Percentiles rank a stretch among this genome's conserved stretches.
phyloP scores from a whole-genome alignment of 2,797 vertebrate species.

The Pseudochirops corinnae region DNA sequence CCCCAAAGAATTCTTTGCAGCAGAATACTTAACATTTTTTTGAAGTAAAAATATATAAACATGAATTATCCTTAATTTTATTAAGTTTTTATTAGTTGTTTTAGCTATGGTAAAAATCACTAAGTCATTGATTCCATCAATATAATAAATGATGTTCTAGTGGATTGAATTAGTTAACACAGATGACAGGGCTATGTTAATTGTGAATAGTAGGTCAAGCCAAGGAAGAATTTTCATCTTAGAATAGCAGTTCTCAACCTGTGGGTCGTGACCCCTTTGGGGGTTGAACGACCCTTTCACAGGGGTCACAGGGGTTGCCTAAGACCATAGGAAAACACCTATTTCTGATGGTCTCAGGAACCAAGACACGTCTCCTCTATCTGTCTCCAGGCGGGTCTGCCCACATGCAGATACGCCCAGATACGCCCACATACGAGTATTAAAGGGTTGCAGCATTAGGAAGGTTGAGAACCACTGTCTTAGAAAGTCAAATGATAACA shows the following conservation, averaged over 20 bases:
- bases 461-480: no score
- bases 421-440: no score
- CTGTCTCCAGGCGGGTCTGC: no score
- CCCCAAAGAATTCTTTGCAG: background rate
- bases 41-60: background rate
- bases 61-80: background rate
- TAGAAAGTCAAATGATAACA: background rate
- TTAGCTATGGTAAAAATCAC: conserved; percentile 43
- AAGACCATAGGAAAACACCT: no score
- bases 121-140: conserved; percentile 6
- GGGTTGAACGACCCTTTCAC: no score
- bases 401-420: no score
- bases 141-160: conserved; percentile 6
- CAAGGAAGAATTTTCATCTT: conserved; percentile 10
- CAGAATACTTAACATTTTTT: background rate
- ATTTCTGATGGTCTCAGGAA: no score
- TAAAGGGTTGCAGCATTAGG: no score
- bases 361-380: no score
- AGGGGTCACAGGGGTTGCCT: no score
- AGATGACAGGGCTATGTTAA: conserved; percentile 16
- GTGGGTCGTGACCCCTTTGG: no score
- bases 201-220: background rate
- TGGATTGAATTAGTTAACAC: background rate
- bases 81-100: background rate
- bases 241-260: no score